A percentile compares a stretch with the other conserved stretches of the same genome.
These are phyloP conservation scores for Dynastes tityus DNA, from an alignment of 2,888 invertebrate species.

Conservation along the genomic window DNA sequence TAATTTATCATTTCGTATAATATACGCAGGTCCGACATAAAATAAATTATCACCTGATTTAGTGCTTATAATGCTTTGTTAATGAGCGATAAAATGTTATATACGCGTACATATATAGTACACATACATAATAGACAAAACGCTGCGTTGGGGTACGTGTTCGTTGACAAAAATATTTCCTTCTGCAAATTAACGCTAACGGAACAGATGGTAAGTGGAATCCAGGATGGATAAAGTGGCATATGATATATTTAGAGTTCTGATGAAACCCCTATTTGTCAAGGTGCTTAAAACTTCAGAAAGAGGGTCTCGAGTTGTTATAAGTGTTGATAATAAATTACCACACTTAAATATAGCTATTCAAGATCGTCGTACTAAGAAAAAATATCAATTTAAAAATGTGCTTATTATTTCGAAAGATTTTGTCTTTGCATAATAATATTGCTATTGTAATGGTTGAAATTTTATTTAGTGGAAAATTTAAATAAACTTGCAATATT, in stretches of 20 bases:
- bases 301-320: neutral
- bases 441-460: too few species aligned
- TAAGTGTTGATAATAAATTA: conserved; percentile 8
- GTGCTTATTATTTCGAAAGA: too few species aligned
- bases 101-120: too few species aligned
- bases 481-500: too few species aligned
- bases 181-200: neutral
- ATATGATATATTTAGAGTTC: conserved; percentile 44
- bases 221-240: conserved; percentile 27
- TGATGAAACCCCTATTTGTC: conserved; percentile 48
- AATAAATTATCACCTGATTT: neutral
- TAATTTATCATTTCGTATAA: neutral
- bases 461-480: too few species aligned
- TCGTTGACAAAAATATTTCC: neutral
- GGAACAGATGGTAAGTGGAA: conserved; percentile 11
- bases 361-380: too few species aligned
- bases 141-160: neutral
- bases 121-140: neutral
- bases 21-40: neutral
- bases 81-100: conserved; percentile 7
- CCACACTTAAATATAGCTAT: neutral
- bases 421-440: too few species aligned
- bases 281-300: neutral
- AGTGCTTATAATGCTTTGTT: conserved; percentile 4
- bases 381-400: too few species aligned